A percentile compares a stretch with the other conserved stretches of the same genome.
phyloP scores from a whole-genome alignment of 2,888 invertebrate genomes.

The Chymomyza caudatula region DNA sequence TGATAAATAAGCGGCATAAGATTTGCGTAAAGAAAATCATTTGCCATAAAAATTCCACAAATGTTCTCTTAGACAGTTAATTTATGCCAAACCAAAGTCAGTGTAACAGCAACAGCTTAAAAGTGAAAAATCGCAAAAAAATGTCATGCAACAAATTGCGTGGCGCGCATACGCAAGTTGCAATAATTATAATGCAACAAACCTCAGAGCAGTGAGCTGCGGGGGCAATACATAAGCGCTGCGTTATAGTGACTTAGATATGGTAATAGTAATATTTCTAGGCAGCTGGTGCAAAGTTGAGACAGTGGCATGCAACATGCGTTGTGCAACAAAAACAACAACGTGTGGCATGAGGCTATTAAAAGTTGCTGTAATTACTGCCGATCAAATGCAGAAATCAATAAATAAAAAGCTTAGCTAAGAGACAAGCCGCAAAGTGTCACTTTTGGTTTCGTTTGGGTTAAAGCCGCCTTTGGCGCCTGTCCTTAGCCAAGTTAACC shows the following conservation, averaged over 20 bases:
- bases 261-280: conserved; percentile 49
- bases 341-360: conserved; percentile 23
- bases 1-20: conserved; percentile 47
- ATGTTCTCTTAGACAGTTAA: conserved; percentile 43
- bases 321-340: conserved; percentile 10
- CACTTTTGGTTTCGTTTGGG: conserved; percentile 40
- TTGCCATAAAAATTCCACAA: conserved; percentile 51
- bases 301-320: conserved; percentile 2
- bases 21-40: conserved; percentile 41
- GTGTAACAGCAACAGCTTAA: conserved; percentile 4
- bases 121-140: conserved; percentile 34
- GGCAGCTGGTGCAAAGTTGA: conserved; percentile 10
- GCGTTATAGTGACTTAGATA: conserved; percentile 26
- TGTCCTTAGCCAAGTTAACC: conserved; percentile 44
- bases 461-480: background rate
- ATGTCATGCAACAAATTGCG: conserved; percentile 54
- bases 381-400: conserved; percentile 41
- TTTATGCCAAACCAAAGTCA: background rate
- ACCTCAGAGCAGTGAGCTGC: background rate
- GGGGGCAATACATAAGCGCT: background rate
- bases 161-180: conserved; percentile 34
- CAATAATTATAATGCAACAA: background rate
- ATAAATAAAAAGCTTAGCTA: conserved; percentile 64
- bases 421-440: conserved; percentile 34
- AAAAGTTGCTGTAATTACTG: conserved; percentile 46